These are phyloP conservation scores for Candidula unifasciata DNA, from an alignment of 2,888 invertebrate genomes.

Conservation along the genomic window DNA sequence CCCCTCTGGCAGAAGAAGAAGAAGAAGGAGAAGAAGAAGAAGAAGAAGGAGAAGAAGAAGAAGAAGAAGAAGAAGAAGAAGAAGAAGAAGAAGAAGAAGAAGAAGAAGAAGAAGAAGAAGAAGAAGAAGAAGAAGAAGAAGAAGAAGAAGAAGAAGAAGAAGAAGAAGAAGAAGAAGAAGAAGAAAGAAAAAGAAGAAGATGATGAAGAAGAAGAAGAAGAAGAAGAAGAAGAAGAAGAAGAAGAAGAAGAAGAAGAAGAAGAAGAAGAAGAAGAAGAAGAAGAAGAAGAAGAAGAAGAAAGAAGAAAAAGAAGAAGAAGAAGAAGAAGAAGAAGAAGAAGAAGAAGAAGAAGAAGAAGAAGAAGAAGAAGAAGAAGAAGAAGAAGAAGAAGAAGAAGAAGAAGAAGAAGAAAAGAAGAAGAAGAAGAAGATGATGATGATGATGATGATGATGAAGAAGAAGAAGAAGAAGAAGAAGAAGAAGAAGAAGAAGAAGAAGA, in stretches of 20 bases:
- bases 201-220: not conserved
- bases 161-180: not conserved
- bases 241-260: slow-evolving; percentile 25
- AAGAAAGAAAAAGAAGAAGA: not conserved
- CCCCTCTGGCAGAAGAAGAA: not conserved
- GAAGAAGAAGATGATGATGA: too few relatives aligned
- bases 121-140: not conserved
- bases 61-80: not conserved
- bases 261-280: slow-evolving; percentile 33
- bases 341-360: not conserved
- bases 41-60: not conserved
- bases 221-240: not conserved
- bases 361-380: not conserved
- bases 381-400: too few relatives aligned
- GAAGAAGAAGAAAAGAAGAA: too few relatives aligned
- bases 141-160: not conserved
- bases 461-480: too few relatives aligned
- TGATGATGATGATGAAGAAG: too few relatives aligned
- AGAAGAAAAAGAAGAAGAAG: not conserved
- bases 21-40: not conserved
- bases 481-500: too few relatives aligned
- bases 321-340: too few relatives aligned
- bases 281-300: slow-evolving; percentile 16
- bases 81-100: slow-evolving; percentile 2
- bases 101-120: slow-evolving; percentile 8